Evolutionary conservation across 2,797 vertebrate genomes (phyloP).

Genomic region (Limnodromus scolopaceus): DNA sequence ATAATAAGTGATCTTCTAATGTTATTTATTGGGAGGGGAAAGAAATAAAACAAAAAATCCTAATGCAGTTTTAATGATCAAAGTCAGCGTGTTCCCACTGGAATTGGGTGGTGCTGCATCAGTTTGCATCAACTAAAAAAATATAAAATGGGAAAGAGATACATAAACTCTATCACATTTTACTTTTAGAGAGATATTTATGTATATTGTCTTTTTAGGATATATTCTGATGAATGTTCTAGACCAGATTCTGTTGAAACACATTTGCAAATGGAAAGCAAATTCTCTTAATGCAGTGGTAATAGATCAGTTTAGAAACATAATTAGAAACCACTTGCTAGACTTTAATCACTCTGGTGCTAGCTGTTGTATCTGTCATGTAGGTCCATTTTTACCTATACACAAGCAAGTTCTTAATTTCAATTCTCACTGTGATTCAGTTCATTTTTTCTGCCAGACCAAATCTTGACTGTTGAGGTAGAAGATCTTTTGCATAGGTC

Average conservation of each 20-base stretch:
- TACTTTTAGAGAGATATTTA: not conserved
- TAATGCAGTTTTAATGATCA: not conserved
- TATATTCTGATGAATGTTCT: not conserved
- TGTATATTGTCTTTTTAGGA: not conserved
- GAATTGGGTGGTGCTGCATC: not conserved
- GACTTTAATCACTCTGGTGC: not conserved
- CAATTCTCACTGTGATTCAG: not conserved
- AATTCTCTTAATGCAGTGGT: not conserved
- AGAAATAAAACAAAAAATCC: not conserved
- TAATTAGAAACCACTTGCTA: not conserved
- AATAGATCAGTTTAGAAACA: not conserved
- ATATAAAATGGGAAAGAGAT: not conserved
- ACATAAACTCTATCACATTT: not conserved
- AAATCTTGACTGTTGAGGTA: not conserved
- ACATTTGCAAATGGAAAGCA: not conserved
- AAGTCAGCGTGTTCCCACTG: not conserved
- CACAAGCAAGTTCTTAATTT: not conserved
- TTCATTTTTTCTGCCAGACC: not conserved
- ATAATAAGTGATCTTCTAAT: not conserved
- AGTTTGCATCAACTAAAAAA: not conserved
- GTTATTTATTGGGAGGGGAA: not conserved
- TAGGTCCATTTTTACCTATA: not conserved
- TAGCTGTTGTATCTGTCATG: not conserved
- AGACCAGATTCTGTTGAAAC: not conserved
- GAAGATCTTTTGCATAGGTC: not conserved